These are phyloP conservation scores for Synanceia verrucosa DNA, from an alignment of 2,797 vertebrate genomes.

Conservation along the genomic window DNA sequence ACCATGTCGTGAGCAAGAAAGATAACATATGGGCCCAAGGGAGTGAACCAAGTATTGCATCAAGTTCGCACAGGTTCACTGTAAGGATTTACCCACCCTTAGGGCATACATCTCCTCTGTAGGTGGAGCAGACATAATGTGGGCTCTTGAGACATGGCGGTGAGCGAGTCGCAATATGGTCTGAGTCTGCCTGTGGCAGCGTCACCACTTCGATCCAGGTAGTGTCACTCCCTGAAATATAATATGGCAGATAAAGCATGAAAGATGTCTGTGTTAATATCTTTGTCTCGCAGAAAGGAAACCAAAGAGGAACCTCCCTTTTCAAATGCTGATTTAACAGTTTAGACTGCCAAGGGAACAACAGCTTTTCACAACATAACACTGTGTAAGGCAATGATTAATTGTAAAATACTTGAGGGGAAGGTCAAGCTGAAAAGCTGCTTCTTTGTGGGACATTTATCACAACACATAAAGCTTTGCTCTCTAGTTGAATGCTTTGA, in stretches of 20 bases:
- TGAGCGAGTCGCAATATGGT: slow-evolving; percentile 47
- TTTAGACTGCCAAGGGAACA: slow-evolving; percentile 9
- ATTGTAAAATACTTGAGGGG: slow-evolving; percentile 11
- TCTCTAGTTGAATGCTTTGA: slow-evolving; percentile 20
- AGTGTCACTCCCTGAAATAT: slow-evolving; percentile 48
- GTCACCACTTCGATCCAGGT: slow-evolving; percentile 47
- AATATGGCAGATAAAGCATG: slow-evolving; percentile 44
- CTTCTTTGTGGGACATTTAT: slow-evolving; percentile 31
- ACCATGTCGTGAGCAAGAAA: slow-evolving; percentile 23
- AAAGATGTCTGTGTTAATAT: slow-evolving; percentile 28
- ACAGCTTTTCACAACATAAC: slow-evolving; percentile 1
- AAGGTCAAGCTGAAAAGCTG: slow-evolving; percentile 39
- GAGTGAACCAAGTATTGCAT: slow-evolving; percentile 44
- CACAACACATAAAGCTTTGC: slow-evolving; percentile 8
- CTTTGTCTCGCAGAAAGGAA: slow-evolving; percentile 16
- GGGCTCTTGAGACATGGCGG: slow-evolving; percentile 42
- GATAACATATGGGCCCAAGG: slow-evolving; percentile 18
- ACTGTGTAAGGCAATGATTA: slow-evolving; percentile 21
- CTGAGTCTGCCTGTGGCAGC: slow-evolving; percentile 45
- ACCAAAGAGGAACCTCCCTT: slow-evolving; percentile 10
- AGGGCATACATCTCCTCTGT: slow-evolving; percentile 83
- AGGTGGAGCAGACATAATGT: slow-evolving; percentile 68
- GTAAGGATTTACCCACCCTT: slow-evolving; percentile 71
- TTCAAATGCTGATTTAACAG: slow-evolving; percentile 27
- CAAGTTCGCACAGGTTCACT: slow-evolving; percentile 30